Evolutionary conservation across 2,888 invertebrate genomes (phyloP).

Genomic region (Drosophila atroscutellata): DNA sequence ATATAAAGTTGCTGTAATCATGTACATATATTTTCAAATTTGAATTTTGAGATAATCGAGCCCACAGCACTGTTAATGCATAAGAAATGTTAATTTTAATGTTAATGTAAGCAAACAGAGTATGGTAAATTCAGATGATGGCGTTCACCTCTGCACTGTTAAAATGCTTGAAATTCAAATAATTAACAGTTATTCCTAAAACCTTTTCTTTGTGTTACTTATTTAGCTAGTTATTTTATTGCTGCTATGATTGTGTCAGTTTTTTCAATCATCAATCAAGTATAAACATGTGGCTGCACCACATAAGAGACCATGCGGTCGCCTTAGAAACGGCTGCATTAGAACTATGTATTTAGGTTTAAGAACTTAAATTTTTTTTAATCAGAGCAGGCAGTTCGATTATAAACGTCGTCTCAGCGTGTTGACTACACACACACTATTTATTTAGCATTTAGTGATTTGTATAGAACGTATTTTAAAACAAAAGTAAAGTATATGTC

Average conservation of each 20-base stretch:
- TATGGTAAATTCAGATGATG: neutral
- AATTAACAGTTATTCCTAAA: neutral
- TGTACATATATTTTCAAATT: neutral
- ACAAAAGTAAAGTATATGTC: neutral
- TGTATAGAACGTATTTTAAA: neutral
- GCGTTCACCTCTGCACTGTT: neutral
- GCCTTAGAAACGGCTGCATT: too few relatives aligned
- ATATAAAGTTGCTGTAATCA: neutral
- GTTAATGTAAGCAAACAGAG: neutral
- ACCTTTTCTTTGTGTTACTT: neutral
- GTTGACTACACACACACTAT: too few relatives aligned
- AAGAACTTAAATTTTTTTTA: too few relatives aligned
- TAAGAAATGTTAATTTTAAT: neutral
- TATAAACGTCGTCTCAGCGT: too few relatives aligned
- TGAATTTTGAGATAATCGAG: neutral
- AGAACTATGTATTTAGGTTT: too few relatives aligned
- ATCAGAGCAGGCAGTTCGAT: too few relatives aligned
- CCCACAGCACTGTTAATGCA: neutral
- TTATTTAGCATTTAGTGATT: neutral
- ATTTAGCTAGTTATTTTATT: neutral
- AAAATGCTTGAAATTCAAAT: neutral
- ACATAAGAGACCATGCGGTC: too few relatives aligned
- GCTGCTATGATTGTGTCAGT: neutral
- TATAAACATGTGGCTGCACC: too few relatives aligned
- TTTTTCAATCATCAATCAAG: neutral